These are phyloP conservation scores for Campylomormyrus numenius DNA, from an alignment of 2,113 vertebrate genomes.

Conservation along the genomic window DNA sequence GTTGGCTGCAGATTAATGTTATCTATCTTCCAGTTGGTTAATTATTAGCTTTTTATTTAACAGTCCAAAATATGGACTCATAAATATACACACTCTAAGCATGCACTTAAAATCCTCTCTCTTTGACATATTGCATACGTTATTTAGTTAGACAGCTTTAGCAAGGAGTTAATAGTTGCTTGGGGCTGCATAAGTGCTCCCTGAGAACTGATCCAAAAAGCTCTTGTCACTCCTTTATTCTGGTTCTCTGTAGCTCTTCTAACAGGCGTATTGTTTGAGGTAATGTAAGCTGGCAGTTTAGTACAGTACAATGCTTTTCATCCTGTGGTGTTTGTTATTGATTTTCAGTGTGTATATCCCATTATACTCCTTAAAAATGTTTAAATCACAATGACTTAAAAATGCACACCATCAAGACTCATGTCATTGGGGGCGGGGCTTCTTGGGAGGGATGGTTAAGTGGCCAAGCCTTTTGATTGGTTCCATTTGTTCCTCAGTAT, in stretches of 20 bases:
- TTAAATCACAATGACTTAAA: neutral
- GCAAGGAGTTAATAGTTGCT: neutral
- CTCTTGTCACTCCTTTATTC: neutral
- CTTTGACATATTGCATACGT: neutral
- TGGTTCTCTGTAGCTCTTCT: neutral
- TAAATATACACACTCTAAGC: neutral
- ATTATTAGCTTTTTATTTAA: neutral
- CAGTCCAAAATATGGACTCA: neutral
- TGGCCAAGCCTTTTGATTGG: neutral
- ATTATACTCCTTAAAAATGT: neutral
- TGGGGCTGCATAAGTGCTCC: neutral
- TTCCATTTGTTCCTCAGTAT: neutral
- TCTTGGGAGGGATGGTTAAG: neutral
- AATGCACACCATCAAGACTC: neutral
- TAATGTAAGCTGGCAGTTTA: neutral
- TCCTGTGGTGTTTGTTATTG: neutral
- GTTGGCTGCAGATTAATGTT: neutral
- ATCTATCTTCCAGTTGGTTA: neutral
- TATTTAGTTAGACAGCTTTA: neutral
- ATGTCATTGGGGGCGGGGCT: neutral
- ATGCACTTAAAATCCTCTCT: neutral
- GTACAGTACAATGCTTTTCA: neutral
- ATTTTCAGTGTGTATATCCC: neutral
- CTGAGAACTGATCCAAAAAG: neutral
- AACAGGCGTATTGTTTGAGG: neutral